A percentile compares a stretch with the other conserved stretches of the same genome.
These are phyloP conservation scores for Drosophila subsilvestris DNA, from an alignment of 2,888 invertebrate species.

Conservation along the genomic window DNA sequence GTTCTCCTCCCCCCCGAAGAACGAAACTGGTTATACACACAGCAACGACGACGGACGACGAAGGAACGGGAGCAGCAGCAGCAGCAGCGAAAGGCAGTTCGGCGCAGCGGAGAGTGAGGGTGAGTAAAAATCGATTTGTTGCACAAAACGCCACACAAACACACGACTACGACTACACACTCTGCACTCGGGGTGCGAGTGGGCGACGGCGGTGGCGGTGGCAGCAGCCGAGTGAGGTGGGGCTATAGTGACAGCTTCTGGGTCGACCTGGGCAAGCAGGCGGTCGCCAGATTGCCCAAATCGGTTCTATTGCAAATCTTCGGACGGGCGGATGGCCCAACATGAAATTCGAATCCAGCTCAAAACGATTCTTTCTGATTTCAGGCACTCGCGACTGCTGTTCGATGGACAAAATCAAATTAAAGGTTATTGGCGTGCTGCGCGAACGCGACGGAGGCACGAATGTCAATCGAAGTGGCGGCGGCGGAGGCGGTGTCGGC, in stretches of 20 bases:
- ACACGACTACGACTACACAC: slow-evolving; percentile 40
- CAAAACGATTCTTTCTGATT: slow-evolving; percentile 12
- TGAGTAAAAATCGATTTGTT: slow-evolving; percentile 80
- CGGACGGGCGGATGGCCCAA: not conserved
- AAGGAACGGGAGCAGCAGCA: slow-evolving; percentile 48
- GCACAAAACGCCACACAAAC: slow-evolving; percentile 61
- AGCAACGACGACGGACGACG: slow-evolving; percentile 26
- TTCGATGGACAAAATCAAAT: slow-evolving; percentile 81
- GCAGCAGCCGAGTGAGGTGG: slow-evolving; percentile 21
- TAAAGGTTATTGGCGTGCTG: slow-evolving; percentile 82
- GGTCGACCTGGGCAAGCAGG: slow-evolving; percentile 46
- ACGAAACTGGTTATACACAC: slow-evolving; percentile 79
- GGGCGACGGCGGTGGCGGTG: slow-evolving; percentile 33
- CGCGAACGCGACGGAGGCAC: slow-evolving; percentile 79
- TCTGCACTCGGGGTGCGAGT: slow-evolving; percentile 31
- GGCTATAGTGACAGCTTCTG: slow-evolving; percentile 25
- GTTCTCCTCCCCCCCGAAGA: slow-evolving; percentile 56
- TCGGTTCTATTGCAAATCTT: not conserved
- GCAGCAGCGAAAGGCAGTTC: slow-evolving; percentile 65
- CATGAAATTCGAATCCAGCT: slow-evolving; percentile 1
- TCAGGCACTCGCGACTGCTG: slow-evolving; percentile 22
- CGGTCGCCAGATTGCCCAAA: not conserved
- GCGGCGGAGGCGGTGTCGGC: slow-evolving; percentile 29
- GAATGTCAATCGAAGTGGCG: slow-evolving; percentile 74
- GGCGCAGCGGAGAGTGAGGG: slow-evolving; percentile 69